Base-by-base conservation (phyloP, 2,797 vertebrate species). In the Urocyon cinereoargenteus region DNA sequence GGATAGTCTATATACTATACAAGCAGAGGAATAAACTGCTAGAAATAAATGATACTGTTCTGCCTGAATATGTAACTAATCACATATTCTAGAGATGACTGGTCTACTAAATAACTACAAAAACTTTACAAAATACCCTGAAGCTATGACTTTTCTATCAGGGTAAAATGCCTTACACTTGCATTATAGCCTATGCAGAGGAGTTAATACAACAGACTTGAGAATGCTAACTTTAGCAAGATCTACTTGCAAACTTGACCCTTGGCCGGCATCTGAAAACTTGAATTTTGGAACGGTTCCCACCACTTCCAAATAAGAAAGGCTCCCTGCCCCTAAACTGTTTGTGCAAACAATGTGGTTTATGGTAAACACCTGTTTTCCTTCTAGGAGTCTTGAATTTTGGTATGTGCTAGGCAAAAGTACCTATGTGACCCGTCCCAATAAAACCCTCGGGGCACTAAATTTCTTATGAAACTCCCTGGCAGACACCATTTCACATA, bases 261-360 rank as follows among this genome's bases (percentile, higher is more conserved):
- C 49, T 14, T 81, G 82, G 93, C 83, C 82, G 61, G 83, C 36
- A 88, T 28, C 64, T 66, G 83, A 85, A 78, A 84, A 93, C 72
- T n/a, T 72, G 83, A 72, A 78, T 88, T 77, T 68, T 45, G 6
- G 31, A 24, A 82, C 8, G 55, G 24, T 82, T 92, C 53, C 88
- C 36, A 55, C 22, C 73, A 66, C 14, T 55, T 61, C 73, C 59
- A 64, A 14, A 5, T 86, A 88, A 61, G 53, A 86, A 89, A 59
- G 51, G 55, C 40, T 94, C 26, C 36, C 26, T 64, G 45, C 77
- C 78, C 62, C 61, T 90, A 16, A 95, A 85, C 10, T 66, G 53
- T 83, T 53, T 55, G 26, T 22, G 53, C 24, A 83, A 88, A 94
- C 64, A 59, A 59, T 57, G 68, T 51, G 14, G 55, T 77, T 87